Evolutionary conservation across 2,113 vertebrate genomes (phyloP).

Genomic region (Podocnemis expansa): DNA sequence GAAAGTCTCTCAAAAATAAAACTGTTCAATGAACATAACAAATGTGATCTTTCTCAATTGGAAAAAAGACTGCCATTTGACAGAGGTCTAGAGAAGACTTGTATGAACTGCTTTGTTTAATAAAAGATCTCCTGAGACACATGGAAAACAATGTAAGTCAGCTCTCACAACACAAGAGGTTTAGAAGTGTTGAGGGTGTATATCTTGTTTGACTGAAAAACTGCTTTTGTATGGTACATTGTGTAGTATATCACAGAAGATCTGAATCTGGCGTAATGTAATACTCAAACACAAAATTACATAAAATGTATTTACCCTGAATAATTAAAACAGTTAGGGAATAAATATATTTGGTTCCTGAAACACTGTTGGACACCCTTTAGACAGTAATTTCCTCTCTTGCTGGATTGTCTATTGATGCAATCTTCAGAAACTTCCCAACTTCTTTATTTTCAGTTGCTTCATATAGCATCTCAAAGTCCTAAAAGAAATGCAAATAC

Average conservation of each 20-base stretch:
- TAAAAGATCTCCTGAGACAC: not conserved
- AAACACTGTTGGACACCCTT: no score
- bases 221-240: not conserved
- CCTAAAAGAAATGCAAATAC: slow-evolving; percentile 6
- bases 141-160: not conserved
- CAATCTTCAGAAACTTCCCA: slow-evolving; percentile 18
- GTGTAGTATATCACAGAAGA: not conserved
- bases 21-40: not conserved
- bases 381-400: not conserved
- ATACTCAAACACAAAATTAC: not conserved
- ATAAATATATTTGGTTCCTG: accelerated
- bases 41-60: accelerated
- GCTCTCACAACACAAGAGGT: no score
- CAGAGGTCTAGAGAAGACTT: not conserved
- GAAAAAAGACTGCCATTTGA: not conserved
- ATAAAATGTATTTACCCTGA: accelerated
- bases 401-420: accelerated
- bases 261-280: not conserved
- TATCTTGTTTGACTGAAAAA: not conserved
- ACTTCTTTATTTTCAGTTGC: slow-evolving; percentile 2
- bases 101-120: not conserved
- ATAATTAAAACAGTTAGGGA: not conserved
- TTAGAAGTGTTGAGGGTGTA: not conserved
- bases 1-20: not conserved
- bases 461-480: slow-evolving; percentile 15